These are phyloP conservation scores for Nyctereutes procyonoides DNA, from an alignment of 2,113 vertebrate species.

Conservation along the genomic window DNA sequence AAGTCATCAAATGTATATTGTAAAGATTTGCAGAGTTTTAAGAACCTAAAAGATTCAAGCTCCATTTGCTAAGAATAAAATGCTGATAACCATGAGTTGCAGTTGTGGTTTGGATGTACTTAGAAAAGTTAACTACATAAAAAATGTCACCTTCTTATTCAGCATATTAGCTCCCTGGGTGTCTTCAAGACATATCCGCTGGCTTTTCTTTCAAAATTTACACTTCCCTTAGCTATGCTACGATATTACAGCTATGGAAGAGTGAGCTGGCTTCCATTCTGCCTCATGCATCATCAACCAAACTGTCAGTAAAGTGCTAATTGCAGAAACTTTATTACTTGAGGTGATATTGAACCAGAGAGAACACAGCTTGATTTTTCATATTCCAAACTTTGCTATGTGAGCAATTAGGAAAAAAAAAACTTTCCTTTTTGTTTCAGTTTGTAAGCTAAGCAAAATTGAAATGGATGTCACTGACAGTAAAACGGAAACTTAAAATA, in stretches of 20 bases:
- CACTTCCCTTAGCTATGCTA: slow-evolving; percentile 30
- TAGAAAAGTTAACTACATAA: slow-evolving; percentile 49
- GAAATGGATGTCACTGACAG: slow-evolving; percentile 43
- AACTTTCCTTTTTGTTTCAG: slow-evolving; percentile 64
- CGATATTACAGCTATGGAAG: background rate
- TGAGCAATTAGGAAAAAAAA: slow-evolving; percentile 54
- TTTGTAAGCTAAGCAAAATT: slow-evolving; percentile 73
- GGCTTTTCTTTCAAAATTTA: slow-evolving; percentile 56
- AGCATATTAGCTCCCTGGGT: slow-evolving; percentile 45
- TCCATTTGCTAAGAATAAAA: slow-evolving; percentile 54
- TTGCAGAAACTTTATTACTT: slow-evolving; percentile 78
- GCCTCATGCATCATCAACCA: background rate
- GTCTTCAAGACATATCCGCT: slow-evolving; percentile 50
- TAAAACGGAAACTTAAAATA: slow-evolving; percentile 55
- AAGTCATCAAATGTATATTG: background rate
- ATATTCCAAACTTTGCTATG: slow-evolving; percentile 68
- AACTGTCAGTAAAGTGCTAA: slow-evolving; percentile 71
- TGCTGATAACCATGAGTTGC: background rate
- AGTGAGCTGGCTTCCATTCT: background rate
- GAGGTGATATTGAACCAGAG: slow-evolving; percentile 76
- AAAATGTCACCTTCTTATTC: slow-evolving; percentile 56
- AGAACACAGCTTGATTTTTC: slow-evolving; percentile 74
- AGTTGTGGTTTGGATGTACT: background rate
- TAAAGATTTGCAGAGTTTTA: slow-evolving; percentile 1
- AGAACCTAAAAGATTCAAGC: slow-evolving; percentile 13